Conservation (phyloP, 2,888 invertebrate genomes). For the Endotricha flammealis region DNA sequence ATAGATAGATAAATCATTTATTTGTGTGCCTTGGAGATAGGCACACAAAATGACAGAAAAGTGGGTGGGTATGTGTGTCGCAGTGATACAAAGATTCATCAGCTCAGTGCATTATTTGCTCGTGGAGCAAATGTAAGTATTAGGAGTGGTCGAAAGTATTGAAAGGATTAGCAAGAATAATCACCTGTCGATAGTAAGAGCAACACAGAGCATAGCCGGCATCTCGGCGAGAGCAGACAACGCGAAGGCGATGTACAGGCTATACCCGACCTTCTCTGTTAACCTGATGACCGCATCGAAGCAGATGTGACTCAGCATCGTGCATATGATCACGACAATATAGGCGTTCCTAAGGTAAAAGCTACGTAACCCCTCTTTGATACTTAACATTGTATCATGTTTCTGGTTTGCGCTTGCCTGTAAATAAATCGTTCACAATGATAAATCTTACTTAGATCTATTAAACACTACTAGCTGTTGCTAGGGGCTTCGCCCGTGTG, state of each 20-base stretch:
- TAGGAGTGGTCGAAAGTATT: too few relatives aligned
- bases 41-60: too few relatives aligned
- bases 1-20: too few relatives aligned
- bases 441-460: too few relatives aligned
- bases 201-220: neutral
- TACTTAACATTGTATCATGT: constrained; percentile 30
- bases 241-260: neutral
- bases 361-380: constrained; percentile 30
- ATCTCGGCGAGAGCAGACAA: neutral
- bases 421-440: too few relatives aligned
- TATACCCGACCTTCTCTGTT: neutral
- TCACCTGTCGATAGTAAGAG: neutral
- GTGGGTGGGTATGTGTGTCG: too few relatives aligned
- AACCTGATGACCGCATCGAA: constrained; percentile 46
- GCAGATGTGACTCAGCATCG: constrained; percentile 36
- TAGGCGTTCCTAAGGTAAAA: constrained; percentile 32
- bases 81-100: too few relatives aligned
- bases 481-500: too few relatives aligned
- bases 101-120: too few relatives aligned
- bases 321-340: constrained; percentile 30
- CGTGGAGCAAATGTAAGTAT: too few relatives aligned
- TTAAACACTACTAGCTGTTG: too few relatives aligned
- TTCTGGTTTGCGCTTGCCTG: constrained; percentile 27
- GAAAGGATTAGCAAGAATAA: neutral
- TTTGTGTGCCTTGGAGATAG: too few relatives aligned